Evolutionary conservation across 2,888 invertebrate genomes (phyloP).

Genomic region (Microctonus hyperodae): DNA sequence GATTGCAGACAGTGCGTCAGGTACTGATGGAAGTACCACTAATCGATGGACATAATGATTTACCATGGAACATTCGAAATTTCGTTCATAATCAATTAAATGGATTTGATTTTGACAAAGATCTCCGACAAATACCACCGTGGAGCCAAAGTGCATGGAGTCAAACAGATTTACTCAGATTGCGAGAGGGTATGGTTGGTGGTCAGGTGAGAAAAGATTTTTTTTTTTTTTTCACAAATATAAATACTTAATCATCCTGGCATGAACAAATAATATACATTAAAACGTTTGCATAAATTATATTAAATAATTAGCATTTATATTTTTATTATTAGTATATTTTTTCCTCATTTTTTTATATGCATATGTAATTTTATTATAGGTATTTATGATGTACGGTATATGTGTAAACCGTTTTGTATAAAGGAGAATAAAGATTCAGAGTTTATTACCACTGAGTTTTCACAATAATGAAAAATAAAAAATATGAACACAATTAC

Average conservation of each 20-base stretch:
- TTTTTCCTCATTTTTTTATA: no score
- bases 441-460: no score
- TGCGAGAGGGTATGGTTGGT: slow-evolving; percentile 78
- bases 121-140: slow-evolving; percentile 74
- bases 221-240: no score
- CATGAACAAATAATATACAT: background rate
- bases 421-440: no score
- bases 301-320: no score
- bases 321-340: no score
- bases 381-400: no score
- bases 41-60: slow-evolving; percentile 77
- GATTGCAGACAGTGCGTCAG: slow-evolving; percentile 70
- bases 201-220: slow-evolving; percentile 68
- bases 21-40: slow-evolving; percentile 73
- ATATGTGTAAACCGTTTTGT: no score
- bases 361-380: no score
- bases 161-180: slow-evolving; percentile 78
- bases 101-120: slow-evolving; percentile 72
- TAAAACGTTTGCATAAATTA: no score
- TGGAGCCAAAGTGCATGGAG: slow-evolving; percentile 81
- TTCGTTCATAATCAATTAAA: slow-evolving; percentile 82
- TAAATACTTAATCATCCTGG: background rate
- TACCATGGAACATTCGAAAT: slow-evolving; percentile 89
- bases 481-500: no score
- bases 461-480: no score